These are phyloP conservation scores for Heliconius hewitsoni DNA, from an alignment of 1,140 invertebrate genomes.

Conservation along the genomic window DNA sequence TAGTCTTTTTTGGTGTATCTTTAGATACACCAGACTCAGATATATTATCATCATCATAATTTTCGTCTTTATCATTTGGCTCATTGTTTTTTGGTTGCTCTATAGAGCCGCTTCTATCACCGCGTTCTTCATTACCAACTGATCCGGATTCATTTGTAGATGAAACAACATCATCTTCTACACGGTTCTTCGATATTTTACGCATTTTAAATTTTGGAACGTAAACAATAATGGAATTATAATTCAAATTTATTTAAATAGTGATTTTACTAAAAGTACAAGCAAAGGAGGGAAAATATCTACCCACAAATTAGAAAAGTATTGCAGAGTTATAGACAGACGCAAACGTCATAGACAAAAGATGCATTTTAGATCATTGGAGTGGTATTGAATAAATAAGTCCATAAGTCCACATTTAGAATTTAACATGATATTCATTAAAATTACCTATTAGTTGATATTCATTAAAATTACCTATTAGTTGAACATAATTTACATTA, in stretches of 20 bases:
- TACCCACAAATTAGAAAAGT: neutral
- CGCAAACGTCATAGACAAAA: neutral
- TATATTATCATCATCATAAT: conserved; percentile 42
- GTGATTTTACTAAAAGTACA: conserved; percentile 3
- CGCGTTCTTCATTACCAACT: conserved; percentile 57
- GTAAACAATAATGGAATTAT: conserved; percentile 47
- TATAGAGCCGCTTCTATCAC: conserved; percentile 37
- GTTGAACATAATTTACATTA: too few species aligned
- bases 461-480: too few species aligned
- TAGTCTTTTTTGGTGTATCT: conserved; percentile 51
- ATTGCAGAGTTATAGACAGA: conserved; percentile 13
- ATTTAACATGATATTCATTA: too few species aligned
- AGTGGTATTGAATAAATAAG: neutral
- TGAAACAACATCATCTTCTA: conserved; percentile 72
- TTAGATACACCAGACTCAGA: conserved; percentile 36
- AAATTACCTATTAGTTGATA: too few species aligned
- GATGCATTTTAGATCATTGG: neutral
- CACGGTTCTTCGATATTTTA: conserved; percentile 70
- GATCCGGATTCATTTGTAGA: conserved; percentile 73
- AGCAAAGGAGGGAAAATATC: conserved; percentile 64
- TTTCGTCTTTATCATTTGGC: conserved; percentile 31
- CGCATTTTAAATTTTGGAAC: conserved; percentile 60
- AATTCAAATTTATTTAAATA: neutral
- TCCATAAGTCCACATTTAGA: neutral
- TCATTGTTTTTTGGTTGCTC: conserved; percentile 33